Evolutionary conservation across 2,797 vertebrate species (phyloP).

Genomic region (Alfaro cultratus): DNA sequence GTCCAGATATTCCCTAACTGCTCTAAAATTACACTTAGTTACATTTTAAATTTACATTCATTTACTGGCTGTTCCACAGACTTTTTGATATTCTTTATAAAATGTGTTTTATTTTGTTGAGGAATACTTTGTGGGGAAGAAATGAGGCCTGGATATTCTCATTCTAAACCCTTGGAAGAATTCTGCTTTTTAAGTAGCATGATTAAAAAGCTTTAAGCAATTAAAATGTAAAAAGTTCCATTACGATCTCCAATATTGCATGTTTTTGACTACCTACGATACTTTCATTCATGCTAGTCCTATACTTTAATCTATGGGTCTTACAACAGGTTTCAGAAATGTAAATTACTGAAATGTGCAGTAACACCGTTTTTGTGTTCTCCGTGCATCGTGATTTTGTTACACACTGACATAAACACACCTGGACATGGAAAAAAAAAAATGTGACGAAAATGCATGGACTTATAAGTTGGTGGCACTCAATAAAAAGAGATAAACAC

Average conservation of each 20-base stretch:
- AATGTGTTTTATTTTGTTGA: background rate
- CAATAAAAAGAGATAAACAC: conserved; percentile 32
- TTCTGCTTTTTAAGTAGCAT: background rate
- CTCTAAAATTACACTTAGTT: background rate
- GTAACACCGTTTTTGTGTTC: background rate
- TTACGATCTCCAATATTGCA: background rate
- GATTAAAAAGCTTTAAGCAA: background rate
- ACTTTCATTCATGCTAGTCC: background rate
- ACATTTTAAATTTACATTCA: no score
- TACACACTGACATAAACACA: background rate
- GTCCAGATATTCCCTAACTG: background rate
- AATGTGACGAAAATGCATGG: background rate
- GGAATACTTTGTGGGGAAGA: background rate
- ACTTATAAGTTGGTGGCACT: conserved; percentile 16
- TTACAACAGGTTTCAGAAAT: background rate
- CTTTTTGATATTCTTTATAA: background rate
- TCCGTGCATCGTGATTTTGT: background rate
- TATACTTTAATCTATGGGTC: background rate
- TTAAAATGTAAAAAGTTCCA: background rate
- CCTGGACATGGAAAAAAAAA: background rate
- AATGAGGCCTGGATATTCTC: background rate
- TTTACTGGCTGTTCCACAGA: background rate
- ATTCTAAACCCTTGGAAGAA: background rate
- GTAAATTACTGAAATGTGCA: background rate
- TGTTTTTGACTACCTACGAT: background rate